Evolutionary conservation across 2,888 invertebrate species (phyloP).

Genomic region (Thysanoteuthis rhombus): DNA sequence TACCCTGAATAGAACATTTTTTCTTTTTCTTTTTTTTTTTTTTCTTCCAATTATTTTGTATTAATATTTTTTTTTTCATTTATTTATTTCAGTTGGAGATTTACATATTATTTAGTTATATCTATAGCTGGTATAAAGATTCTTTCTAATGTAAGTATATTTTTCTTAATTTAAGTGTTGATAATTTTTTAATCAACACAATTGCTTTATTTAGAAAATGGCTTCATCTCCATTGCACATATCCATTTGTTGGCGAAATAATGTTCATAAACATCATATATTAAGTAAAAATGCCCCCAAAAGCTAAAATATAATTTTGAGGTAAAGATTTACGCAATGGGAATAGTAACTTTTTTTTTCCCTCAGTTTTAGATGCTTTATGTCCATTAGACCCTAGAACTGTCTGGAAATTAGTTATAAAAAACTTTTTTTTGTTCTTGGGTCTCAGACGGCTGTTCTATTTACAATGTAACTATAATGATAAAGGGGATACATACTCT

Average conservation of each 20-base stretch:
- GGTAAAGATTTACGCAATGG: too few relatives aligned
- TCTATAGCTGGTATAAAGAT: constrained; percentile 15
- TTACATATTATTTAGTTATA: constrained; percentile 26
- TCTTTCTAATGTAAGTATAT: constrained; percentile 28
- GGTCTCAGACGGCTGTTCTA: too few relatives aligned
- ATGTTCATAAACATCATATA: background rate
- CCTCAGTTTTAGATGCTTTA: too few relatives aligned
- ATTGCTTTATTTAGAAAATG: background rate
- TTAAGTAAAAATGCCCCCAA: background rate
- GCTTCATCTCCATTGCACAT: background rate
- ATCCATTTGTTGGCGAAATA: background rate
- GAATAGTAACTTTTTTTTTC: too few relatives aligned
- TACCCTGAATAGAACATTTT: too few relatives aligned
- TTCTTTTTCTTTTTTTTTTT: too few relatives aligned
- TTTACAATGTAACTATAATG: too few relatives aligned
- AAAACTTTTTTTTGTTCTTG: too few relatives aligned
- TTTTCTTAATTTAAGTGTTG: background rate
- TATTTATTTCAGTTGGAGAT: constrained; percentile 29
- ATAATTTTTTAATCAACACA: background rate
- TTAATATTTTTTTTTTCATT: constrained; percentile 18
- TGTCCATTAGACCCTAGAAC: too few relatives aligned
- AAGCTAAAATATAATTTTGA: background rate
- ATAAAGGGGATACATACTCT: too few relatives aligned
- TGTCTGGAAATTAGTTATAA: too few relatives aligned
- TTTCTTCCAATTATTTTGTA: background rate